Percentiles rank a stretch among this genome's conserved stretches.
These are phyloP conservation scores for Ernsta delagoae DNA, from an alignment of 2,888 invertebrate genomes.

Conservation along the genomic window DNA sequence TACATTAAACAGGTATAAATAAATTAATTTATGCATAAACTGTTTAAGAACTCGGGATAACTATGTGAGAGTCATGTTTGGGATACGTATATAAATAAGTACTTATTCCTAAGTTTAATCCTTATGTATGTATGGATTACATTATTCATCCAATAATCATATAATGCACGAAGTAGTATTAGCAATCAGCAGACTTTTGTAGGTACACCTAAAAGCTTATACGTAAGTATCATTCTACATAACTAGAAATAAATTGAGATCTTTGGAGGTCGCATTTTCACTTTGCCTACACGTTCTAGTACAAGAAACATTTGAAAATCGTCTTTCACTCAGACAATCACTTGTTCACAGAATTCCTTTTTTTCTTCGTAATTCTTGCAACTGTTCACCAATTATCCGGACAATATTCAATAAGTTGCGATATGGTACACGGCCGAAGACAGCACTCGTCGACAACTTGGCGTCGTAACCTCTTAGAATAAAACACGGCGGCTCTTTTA, in stretches of 20 bases:
- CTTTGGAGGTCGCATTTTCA: conserved; percentile 33
- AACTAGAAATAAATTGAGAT: conserved; percentile 31
- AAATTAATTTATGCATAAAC: no score
- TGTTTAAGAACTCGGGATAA: no score
- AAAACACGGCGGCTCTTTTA: conserved; percentile 59
- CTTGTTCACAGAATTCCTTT: conserved; percentile 14
- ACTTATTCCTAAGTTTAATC: background rate
- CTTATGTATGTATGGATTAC: no score
- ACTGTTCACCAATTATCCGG: conserved; percentile 69
- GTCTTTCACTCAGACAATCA: conserved; percentile 6
- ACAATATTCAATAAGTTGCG: conserved; percentile 70
- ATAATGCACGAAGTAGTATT: conserved; percentile 7
- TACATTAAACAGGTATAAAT: no score
- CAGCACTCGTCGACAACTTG: conserved; percentile 70
- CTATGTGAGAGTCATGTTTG: no score
- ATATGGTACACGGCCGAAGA: conserved; percentile 60
- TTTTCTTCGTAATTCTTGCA: background rate
- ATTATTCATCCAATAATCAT: no score
- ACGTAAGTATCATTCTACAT: no score
- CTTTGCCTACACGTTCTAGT: conserved; percentile 2
- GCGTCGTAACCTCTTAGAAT: conserved; percentile 56
- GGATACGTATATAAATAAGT: background rate
- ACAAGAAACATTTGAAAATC: conserved; percentile 1
- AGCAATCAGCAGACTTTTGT: background rate
- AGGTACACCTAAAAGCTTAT: no score